Evolutionary conservation across 2,888 invertebrate genomes (phyloP).

Genomic region (Lapara coniferarum): DNA sequence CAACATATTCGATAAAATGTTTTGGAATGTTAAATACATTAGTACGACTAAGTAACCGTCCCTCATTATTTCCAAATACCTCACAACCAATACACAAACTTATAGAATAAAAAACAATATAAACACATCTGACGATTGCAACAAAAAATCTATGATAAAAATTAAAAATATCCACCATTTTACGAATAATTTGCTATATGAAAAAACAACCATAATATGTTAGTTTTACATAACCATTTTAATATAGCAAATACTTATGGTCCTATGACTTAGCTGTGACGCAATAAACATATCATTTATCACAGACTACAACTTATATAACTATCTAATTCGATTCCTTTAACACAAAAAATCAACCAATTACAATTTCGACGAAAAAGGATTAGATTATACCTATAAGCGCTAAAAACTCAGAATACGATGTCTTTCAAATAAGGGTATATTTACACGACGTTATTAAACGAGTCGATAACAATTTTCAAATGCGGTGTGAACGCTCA

Average conservation of each 20-base stretch:
- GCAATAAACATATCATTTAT: not conserved
- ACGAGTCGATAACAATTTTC: too few relatives aligned
- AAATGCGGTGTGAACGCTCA: too few relatives aligned
- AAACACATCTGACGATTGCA: not conserved
- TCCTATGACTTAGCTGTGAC: not conserved
- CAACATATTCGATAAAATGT: not conserved
- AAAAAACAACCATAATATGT: not conserved
- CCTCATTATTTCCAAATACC: constrained; percentile 1
- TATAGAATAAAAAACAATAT: not conserved
- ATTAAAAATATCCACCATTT: not conserved
- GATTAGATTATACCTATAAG: too few relatives aligned
- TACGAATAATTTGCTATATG: not conserved
- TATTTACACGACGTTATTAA: too few relatives aligned
- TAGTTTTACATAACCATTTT: not conserved
- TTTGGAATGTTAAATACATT: constrained; percentile 10
- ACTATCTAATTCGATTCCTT: not conserved
- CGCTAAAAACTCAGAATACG: too few relatives aligned
- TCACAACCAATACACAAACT: not conserved
- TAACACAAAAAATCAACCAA: not conserved
- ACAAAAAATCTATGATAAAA: not conserved
- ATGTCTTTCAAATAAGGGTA: too few relatives aligned
- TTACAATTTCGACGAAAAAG: too few relatives aligned
- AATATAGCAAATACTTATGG: not conserved
- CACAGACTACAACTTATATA: not conserved
- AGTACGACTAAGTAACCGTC: constrained; percentile 3